Evolutionary conservation across 2,888 invertebrate genomes (phyloP), one percentile per base, ranked within the genome.

Genomic region (Pecten maximus): DNA sequence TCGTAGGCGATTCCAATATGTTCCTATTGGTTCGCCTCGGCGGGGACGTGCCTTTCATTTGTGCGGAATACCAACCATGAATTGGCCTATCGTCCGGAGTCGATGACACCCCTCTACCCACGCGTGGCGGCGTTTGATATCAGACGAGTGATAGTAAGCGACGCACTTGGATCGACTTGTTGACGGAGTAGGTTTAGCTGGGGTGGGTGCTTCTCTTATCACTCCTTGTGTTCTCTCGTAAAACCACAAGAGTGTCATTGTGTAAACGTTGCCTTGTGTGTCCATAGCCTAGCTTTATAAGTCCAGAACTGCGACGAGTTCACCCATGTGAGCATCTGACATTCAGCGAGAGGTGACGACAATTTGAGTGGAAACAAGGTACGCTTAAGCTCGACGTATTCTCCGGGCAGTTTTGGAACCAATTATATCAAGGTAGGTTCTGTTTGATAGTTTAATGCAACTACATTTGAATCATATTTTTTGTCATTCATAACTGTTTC

Each of bases 81-180:
- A 74, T 12, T 15, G 35, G 28, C 28, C 74, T 6, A 35, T 74
- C 74, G 74, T 74, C 74, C 74, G 8, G 74, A 74, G 74, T 74
- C 74, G 74, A 74, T 74, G 74, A 74, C 74, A 74, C 74, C 74
- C 74, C 74, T 74, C 28, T 74, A 74, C 74, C 74, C 74, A 74
- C 74, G 74, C 74, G 28, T 74, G 35, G 74, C 74, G 10, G 74
- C 12, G 28, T 35, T 74, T 35, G 35, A 74, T 74, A 74, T 12
- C 74, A 35, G 35, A 28, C 28, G 35, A 74, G 28, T 35, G 74
- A 74, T 74, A 28, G 74, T 74, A 35, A 74, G 74, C 74, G 28
- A 28, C 74, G 28, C 15, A 35, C 74, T 74, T 74, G 35, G 74
- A 74, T 8, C 28, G 54, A 54, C 54, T 54, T 74, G 74, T 74